Evolutionary conservation across 2,888 invertebrate genomes (phyloP).

Genomic region (Tipula vernalis): DNA sequence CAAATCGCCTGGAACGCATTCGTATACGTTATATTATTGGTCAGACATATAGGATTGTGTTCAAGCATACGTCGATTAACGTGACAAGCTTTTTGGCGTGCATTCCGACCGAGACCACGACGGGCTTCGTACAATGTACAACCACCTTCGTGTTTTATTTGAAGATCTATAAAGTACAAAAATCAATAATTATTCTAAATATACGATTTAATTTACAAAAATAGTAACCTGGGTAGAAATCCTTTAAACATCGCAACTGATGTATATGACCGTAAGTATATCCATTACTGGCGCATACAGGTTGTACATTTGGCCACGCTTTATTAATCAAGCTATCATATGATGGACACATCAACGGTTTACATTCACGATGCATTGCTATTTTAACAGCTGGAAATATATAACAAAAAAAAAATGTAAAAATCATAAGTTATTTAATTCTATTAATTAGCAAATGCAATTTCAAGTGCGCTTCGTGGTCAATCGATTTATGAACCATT

Average conservation of each 20-base stretch:
- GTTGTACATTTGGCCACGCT: conserved; percentile 14
- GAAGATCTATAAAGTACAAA: conserved; percentile 18
- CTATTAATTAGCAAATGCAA: not conserved
- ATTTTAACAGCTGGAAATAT: conserved; percentile 12
- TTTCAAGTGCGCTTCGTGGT: not conserved
- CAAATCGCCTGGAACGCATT: conserved; percentile 26
- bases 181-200: not conserved
- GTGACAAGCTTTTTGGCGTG: conserved; percentile 18
- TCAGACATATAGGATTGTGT: conserved; percentile 25
- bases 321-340: conserved; percentile 14
- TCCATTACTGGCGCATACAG: conserved; percentile 25
- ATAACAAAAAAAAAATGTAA: not conserved
- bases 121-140: conserved; percentile 22
- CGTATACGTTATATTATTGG: conserved; percentile 22
- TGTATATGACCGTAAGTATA: conserved; percentile 23
- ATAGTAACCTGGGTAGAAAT: conserved; percentile 19
- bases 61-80: conserved; percentile 22
- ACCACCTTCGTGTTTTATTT: conserved; percentile 23
- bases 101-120: conserved; percentile 14
- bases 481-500: not conserved
- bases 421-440: not conserved
- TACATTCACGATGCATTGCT: conserved; percentile 12
- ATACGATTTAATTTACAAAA: not conserved
- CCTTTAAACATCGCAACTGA: conserved; percentile 23
- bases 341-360: conserved; percentile 16